Evolutionary conservation across 2,888 invertebrate genomes (phyloP), one percentile per base, ranked within the genome.

Genomic region (Pristionchus fissidentatus): DNA sequence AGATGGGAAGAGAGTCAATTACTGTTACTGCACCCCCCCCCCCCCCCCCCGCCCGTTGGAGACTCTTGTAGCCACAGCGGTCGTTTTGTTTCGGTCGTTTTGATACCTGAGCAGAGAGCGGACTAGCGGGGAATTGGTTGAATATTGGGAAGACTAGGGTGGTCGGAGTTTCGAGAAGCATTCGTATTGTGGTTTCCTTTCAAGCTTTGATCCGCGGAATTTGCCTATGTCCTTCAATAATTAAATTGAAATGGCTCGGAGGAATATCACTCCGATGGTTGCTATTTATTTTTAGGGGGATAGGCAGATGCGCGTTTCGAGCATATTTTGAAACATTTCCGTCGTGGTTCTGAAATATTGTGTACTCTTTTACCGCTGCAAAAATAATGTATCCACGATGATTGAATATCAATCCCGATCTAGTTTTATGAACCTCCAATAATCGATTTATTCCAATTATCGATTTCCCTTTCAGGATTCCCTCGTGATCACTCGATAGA

Each of bases 401-500:
- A 46, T 46, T 46, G 15, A 10, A 15, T 46, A 46, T 46, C 15
- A n/a, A 46, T 46, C 8, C 15, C 46, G 46, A 46, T 46, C 15
- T 15, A 46, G 15, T 10, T 46, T 46, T 46, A 46, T 46, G 3
- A 66, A 66, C 29, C 19, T 66, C 38, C 19, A 22, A 38, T 10
- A 38, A 22, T 38, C 0, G 1, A 8, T 10, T 1, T 62, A 4
- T 62, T 35, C 19, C n/a, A 57, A 57, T 57, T 57, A 3, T n/a
- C 19, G 49, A 49, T 38, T 1, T 66, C 35, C 35, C 38, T 41
- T n/a, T 13, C 49, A 49, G 46, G 49, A 77, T 46, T 52, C 52
- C 49, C 32, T 19, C 79, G 79, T 57, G 79, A 79, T 38, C 79
- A 79, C 57, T 79, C 79, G 29, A 79, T 57, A 22, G 79, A 79